Base-by-base conservation (phyloP, 2,888 invertebrate genomes). In the Thelaira solivaga region DNA sequence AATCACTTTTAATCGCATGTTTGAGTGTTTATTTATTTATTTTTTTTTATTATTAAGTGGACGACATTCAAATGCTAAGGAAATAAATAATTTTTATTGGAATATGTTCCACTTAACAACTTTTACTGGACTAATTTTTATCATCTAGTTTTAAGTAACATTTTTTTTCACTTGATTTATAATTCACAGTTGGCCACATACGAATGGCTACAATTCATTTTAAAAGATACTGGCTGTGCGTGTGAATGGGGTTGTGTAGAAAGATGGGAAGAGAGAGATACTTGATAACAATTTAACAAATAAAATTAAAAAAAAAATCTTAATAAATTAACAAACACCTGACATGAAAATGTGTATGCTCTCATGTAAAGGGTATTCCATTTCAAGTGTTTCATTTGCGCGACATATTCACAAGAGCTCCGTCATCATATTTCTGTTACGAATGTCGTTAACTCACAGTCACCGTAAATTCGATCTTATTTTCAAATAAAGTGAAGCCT, bases 41-140 rank as follows among this genome's bases (percentile, higher is more conserved):
- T 41, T 22, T 2, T n/a, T n/a, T n/a, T n/a, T n/a, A n/a, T n/a
- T 18, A 16, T 31, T n/a, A 34, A 71, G 18, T 45, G 20, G 22
- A 47, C 57, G 61, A 62, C 77, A 57, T 73, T 68, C 34, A 62
- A 67, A 61, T 39, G 20, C 16, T 24, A 22, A 41, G 47, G 47
- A 49, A 29, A 47, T 16, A 67, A 51, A 65, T 67, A 34, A 59
- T 74, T 76, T 76, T 20, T 47, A 18, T 11, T 51, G 13, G 22
- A 53, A 43, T 49, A 18, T 68, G 62, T 16, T 73, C 62, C 57
- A 62, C 16, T 77, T 72, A 36, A 31, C 47, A 62, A 61, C 45
- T 68, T 67, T 73, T 73, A 73, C 68, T 73, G 67, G 68, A 68
- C 77, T 68, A 77, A 77, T 68, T 77, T 68, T 73, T 61, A 65